Conservation (phyloP, 2,888 invertebrate species). For the Hartigia nigra region DNA sequence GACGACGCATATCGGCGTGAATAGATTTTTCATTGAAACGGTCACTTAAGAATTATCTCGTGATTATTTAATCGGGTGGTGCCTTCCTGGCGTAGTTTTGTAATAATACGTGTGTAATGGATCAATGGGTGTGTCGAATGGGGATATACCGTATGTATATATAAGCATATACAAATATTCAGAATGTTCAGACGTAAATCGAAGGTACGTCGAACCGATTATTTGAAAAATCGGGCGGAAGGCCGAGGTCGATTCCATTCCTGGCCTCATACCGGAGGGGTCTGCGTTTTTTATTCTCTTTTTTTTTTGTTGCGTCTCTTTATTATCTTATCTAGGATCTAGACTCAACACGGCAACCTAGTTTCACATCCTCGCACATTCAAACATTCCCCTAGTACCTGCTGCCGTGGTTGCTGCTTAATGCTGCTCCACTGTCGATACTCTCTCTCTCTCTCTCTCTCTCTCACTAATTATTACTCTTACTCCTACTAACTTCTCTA, state of each 20-base stretch:
- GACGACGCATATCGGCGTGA: not conserved
- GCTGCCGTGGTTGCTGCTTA: constrained; percentile 25
- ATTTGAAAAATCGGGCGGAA: constrained; percentile 22
- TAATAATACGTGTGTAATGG: not conserved
- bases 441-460: constrained; percentile 27
- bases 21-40: not conserved
- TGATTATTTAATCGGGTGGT: not conserved
- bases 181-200: not conserved
- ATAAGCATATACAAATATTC: not conserved
- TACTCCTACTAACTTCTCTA: constrained; percentile 34
- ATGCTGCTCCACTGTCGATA: constrained; percentile 42
- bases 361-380: constrained; percentile 61
- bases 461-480: constrained; percentile 35
- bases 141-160: not conserved
- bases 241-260: constrained; percentile 36
- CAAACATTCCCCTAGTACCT: constrained; percentile 39
- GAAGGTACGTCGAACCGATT: not conserved
- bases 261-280: constrained; percentile 53
- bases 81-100: not conserved
- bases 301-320: constrained; percentile 11
- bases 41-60: not conserved
- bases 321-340: constrained; percentile 43
- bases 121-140: not conserved
- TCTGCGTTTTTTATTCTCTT: constrained; percentile 32
- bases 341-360: constrained; percentile 58